Evolutionary conservation across 2,797 vertebrate genomes (phyloP).

Genomic region (Ambastaia sidthimunki): DNA sequence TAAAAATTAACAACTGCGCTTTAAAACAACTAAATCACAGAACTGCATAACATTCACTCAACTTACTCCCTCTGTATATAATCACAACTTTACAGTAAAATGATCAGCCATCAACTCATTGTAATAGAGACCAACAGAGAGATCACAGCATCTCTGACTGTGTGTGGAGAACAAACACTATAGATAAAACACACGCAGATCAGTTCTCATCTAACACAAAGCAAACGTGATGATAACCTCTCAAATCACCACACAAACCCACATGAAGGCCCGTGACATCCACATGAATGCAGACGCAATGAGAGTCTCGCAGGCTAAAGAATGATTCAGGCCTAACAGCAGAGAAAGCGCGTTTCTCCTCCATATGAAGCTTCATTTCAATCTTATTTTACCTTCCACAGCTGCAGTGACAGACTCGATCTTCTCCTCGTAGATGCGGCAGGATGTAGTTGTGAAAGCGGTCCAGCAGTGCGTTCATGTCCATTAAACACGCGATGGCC

Average conservation of each 20-base stretch:
- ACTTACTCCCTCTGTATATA: not conserved
- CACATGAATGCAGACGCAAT: constrained; percentile 14
- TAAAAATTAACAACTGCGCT: no score
- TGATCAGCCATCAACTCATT: constrained; percentile 6
- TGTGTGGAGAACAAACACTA: constrained; percentile 64
- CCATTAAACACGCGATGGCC: constrained; percentile 99
- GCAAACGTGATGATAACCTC: no score
- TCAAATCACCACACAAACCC: constrained; percentile 20
- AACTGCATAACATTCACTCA: not conserved
- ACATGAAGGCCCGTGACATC: constrained; percentile 9
- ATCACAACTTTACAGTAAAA: not conserved
- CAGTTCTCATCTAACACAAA: no score
- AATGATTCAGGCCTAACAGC: constrained; percentile 67
- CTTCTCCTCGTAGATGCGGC: constrained; percentile 98
- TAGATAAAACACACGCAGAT: constrained; percentile 58
- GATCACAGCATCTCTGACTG: constrained; percentile 27
- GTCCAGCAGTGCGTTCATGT: constrained; percentile 99
- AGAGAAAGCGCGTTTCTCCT: constrained; percentile 41
- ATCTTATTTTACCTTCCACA: constrained; percentile 92
- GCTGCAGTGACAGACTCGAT: constrained; percentile 99
- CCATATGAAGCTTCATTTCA: constrained; percentile 46
- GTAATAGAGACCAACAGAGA: constrained; percentile 16
- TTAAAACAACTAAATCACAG: not conserved
- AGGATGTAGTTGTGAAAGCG: constrained; percentile 99
- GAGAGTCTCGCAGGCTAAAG: not conserved